These are phyloP conservation scores for Arizona elegans DNA, from an alignment of 2,113 vertebrate genomes.

Conservation along the genomic window DNA sequence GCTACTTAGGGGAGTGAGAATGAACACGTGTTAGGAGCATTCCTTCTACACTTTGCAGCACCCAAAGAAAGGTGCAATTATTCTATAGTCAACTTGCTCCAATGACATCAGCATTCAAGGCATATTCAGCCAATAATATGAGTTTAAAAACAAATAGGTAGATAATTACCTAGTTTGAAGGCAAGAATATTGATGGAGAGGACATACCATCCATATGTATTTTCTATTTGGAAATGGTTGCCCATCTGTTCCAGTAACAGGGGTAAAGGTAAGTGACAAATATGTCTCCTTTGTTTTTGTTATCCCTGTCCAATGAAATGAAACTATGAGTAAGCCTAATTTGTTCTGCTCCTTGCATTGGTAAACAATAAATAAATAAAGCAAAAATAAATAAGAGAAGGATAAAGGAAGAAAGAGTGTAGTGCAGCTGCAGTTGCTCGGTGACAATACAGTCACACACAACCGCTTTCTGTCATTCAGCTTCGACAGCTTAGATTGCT, in stretches of 20 bases:
- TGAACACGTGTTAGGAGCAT: background rate
- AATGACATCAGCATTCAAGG: background rate
- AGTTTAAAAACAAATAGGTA: background rate
- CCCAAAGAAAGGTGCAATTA: background rate
- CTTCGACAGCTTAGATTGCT: background rate
- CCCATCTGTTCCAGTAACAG: background rate
- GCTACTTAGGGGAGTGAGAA: background rate
- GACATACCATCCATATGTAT: background rate
- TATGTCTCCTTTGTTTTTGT: background rate
- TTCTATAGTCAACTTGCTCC: background rate
- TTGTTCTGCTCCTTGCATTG: background rate
- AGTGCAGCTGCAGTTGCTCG: background rate
- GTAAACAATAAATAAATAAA: background rate
- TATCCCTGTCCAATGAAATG: background rate
- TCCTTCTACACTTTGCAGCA: background rate
- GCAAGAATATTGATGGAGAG: background rate
- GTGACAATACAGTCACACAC: background rate
- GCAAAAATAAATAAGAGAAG: background rate
- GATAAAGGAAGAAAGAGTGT: background rate
- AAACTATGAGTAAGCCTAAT: background rate
- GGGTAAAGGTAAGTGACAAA: background rate
- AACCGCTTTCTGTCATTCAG: accelerated
- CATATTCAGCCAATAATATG: background rate
- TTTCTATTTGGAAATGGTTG: background rate
- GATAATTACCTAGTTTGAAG: background rate